Evolutionary conservation across 1,140 invertebrate genomes (phyloP).

Genomic region (Hyles euphorbiae): DNA sequence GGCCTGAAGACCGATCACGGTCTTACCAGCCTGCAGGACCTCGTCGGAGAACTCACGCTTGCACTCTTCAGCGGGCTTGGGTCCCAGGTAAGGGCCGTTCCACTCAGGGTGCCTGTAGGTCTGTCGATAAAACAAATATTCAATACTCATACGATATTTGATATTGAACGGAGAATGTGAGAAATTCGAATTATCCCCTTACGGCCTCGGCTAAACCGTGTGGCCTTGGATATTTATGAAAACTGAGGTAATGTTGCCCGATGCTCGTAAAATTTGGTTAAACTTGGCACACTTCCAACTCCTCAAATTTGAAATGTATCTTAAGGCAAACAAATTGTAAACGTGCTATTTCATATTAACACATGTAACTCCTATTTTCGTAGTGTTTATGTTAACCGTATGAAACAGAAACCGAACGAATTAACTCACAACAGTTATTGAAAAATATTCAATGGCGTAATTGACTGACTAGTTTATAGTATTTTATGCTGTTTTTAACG

Average conservation of each 20-base stretch:
- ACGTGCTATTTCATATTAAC: too few relatives aligned
- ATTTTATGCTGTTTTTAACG: background rate
- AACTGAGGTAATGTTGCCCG: constrained; percentile 63
- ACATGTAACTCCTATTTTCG: too few relatives aligned
- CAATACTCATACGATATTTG: background rate
- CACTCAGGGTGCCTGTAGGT: constrained; percentile 94
- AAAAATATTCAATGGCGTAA: too few relatives aligned
- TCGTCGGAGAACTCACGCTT: constrained; percentile 95
- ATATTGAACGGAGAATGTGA: constrained; percentile 7
- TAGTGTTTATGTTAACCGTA: too few relatives aligned
- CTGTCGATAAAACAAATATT: constrained; percentile 67
- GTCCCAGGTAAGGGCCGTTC: constrained; percentile 91
- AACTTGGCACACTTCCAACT: constrained; percentile 59
- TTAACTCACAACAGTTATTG: too few relatives aligned
- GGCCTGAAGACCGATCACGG: constrained; percentile 94
- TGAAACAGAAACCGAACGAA: too few relatives aligned
- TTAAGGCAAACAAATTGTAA: constrained; percentile 49
- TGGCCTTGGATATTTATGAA: constrained; percentile 65
- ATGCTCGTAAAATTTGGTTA: constrained; percentile 58
- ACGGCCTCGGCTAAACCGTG: constrained; percentile 23
- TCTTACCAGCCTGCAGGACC: constrained; percentile 92
- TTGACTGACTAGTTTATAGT: too few relatives aligned
- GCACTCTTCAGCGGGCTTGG: constrained; percentile 93
- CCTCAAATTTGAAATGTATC: constrained; percentile 44
- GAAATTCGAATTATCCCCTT: constrained; percentile 22